phyloP scores from a whole-genome alignment of 2,797 vertebrate species.

The Buphagus erythrorhynchus region DNA sequence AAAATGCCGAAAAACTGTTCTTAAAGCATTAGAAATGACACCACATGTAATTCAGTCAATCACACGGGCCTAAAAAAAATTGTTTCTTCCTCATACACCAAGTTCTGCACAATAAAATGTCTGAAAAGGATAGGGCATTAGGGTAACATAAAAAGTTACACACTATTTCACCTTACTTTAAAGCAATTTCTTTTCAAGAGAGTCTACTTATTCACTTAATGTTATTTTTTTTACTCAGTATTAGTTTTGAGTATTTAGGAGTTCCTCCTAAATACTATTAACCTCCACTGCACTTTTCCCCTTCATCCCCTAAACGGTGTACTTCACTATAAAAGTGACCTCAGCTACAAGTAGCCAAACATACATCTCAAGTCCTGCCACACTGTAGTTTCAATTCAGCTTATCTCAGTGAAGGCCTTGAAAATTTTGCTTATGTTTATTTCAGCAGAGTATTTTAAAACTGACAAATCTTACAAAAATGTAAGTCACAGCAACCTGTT shows the following conservation, averaged over 20 bases:
- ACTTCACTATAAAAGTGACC: neutral
- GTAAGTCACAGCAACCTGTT: neutral
- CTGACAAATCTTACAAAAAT: neutral
- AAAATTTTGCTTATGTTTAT: neutral
- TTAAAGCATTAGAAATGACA: neutral
- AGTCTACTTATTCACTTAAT: neutral
- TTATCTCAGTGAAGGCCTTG: neutral
- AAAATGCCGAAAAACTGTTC: neutral
- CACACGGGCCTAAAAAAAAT: neutral
- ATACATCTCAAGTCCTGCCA: neutral
- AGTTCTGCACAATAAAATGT: neutral
- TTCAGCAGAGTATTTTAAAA: neutral
- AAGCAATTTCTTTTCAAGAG: neutral
- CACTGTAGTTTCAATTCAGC: neutral
- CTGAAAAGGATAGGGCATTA: neutral
- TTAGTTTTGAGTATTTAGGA: too few relatives aligned
- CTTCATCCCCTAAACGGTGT: accelerated
- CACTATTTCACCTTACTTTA: neutral
- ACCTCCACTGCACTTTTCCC: neutral
- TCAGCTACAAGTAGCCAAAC: neutral
- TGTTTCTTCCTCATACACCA: neutral
- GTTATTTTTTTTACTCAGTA: neutral
- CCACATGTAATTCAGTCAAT: neutral
- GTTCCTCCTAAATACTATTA: neutral
- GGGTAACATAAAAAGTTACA: neutral